A percentile compares a stretch with the other conserved stretches of the same genome.
Conservation (phyloP, 2,113 vertebrate genomes). For the Malurus melanocephalus region DNA sequence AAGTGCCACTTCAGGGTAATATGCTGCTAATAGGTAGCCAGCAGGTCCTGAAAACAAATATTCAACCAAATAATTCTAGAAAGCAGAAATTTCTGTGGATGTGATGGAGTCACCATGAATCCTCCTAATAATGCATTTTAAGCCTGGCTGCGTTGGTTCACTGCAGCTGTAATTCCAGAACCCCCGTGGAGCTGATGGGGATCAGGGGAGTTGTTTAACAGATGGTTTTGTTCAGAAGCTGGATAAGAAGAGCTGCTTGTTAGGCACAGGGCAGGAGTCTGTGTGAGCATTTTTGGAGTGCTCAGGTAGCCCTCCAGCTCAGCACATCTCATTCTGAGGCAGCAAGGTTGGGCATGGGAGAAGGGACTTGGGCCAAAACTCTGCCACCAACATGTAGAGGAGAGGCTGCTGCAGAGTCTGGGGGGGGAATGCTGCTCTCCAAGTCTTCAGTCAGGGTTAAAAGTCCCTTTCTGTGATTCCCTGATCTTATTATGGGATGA, state of each 20-base stretch:
- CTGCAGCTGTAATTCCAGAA: background rate
- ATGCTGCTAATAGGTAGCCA: background rate
- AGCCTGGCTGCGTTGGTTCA: conserved; percentile 1
- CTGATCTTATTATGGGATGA: background rate
- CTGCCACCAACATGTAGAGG: background rate
- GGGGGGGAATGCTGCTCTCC: background rate
- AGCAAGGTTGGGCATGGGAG: background rate
- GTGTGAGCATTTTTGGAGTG: background rate
- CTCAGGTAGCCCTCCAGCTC: background rate
- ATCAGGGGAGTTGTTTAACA: conserved; percentile 41
- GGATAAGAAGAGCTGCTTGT: background rate
- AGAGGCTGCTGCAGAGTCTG: background rate
- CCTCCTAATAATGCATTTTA: conserved; percentile 11
- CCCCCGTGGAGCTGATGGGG: conserved; percentile 33
- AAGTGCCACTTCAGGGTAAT: background rate
- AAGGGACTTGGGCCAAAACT: background rate
- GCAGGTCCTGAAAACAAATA: background rate
- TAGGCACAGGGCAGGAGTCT: background rate
- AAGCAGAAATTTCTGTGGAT: background rate
- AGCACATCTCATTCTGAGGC: background rate
- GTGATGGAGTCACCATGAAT: background rate
- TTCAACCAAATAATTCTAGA: background rate
- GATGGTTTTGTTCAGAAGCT: conserved; percentile 27
- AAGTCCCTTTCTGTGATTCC: background rate
- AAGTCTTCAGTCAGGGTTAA: background rate